These are phyloP conservation scores for Alca torda DNA, from an alignment of 2,797 vertebrate species.

Conservation along the genomic window DNA sequence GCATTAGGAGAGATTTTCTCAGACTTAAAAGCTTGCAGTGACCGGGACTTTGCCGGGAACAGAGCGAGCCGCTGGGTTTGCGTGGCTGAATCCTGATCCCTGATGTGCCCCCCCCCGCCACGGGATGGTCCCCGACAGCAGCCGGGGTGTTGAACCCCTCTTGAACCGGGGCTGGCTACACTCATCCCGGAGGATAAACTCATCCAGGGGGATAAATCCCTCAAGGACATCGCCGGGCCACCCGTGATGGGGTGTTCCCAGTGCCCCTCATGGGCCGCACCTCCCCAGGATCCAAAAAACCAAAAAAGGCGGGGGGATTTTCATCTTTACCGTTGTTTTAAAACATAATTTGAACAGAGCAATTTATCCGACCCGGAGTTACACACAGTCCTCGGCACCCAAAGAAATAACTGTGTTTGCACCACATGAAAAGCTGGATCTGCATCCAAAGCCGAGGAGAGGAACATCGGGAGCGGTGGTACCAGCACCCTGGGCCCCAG, in stretches of 20 bases:
- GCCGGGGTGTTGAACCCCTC: neutral
- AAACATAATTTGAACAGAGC: accelerated
- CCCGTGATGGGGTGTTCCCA: accelerated
- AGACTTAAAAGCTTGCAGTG: neutral
- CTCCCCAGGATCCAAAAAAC: neutral
- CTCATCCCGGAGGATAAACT: neutral
- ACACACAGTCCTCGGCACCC: slow-evolving; percentile 53
- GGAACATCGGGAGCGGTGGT: neutral
- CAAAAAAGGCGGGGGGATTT: accelerated
- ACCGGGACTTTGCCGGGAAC: neutral
- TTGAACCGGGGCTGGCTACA: accelerated
- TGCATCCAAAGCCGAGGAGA: neutral
- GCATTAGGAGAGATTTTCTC: slow-evolving; percentile 14
- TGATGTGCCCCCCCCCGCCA: accelerated
- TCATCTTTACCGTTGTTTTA: neutral
- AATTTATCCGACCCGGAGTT: accelerated
- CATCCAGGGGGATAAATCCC: neutral
- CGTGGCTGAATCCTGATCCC: accelerated
- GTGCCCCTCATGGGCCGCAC: neutral
- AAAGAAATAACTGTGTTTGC: slow-evolving; percentile 5
- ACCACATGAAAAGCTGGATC: slow-evolving; percentile 49
- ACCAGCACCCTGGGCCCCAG: neutral
- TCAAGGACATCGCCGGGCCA: neutral
- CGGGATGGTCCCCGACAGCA: neutral
- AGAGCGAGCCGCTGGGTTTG: neutral